Evolutionary conservation across 2,797 vertebrate genomes (phyloP).

Genomic region (Pseudocheirus occidentalis): DNA sequence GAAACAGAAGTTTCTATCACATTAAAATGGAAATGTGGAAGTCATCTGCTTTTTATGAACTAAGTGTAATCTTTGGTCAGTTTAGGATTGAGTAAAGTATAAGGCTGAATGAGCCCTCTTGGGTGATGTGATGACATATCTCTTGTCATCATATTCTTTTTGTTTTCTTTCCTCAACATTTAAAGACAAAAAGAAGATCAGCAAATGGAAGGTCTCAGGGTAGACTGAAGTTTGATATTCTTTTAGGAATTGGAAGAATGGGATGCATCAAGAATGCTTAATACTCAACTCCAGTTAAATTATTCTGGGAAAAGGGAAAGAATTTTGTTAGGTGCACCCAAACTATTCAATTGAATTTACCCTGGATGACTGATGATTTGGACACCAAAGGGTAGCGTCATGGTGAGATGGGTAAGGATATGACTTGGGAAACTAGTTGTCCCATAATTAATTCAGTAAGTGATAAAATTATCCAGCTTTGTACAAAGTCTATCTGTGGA

Average conservation of each 20-base stretch:
- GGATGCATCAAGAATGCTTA: neutral
- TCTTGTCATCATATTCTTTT: neutral
- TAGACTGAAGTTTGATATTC: neutral
- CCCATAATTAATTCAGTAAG: neutral
- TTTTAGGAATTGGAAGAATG: neutral
- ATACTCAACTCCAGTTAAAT: neutral
- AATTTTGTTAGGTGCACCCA: neutral
- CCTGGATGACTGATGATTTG: neutral
- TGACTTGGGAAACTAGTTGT: neutral
- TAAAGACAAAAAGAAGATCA: neutral
- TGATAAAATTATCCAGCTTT: neutral
- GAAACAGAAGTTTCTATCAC: neutral
- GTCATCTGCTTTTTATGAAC: neutral
- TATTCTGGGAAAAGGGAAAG: neutral
- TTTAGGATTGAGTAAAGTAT: neutral
- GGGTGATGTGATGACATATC: neutral
- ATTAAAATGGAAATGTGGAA: neutral
- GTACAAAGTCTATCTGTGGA: neutral
- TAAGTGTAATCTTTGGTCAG: neutral
- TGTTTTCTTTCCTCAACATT: neutral
- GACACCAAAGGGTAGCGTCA: neutral
- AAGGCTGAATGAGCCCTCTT: neutral
- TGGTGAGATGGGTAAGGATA: neutral
- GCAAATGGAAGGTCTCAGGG: neutral
- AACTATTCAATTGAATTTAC: neutral